Conservation (phyloP, 2,888 invertebrate genomes). For the Tetragonisca angustula region DNA sequence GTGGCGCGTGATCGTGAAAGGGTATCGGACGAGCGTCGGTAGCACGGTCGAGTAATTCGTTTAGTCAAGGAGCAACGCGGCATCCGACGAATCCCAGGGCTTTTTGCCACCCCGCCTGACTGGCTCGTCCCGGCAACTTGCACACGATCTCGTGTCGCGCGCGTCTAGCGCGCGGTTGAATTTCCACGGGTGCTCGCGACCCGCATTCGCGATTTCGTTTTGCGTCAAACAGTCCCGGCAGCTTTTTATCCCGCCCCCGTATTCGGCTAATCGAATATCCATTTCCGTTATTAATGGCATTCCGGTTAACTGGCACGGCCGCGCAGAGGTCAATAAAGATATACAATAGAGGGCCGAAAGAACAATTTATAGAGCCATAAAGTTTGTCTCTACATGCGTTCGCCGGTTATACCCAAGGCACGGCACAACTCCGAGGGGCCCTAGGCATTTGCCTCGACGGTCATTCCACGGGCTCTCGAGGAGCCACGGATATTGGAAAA, state of each 20-base stretch:
- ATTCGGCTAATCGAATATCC: slow-evolving; percentile 64
- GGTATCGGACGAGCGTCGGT: slow-evolving; percentile 4
- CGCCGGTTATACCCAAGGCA: slow-evolving; percentile 47
- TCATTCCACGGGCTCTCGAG: slow-evolving; percentile 61
- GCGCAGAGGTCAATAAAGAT: slow-evolving; percentile 52
- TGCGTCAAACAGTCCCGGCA: slow-evolving; percentile 11
- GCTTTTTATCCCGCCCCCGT: slow-evolving; percentile 11
- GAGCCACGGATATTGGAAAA: slow-evolving; percentile 67
- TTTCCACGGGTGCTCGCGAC: background rate
- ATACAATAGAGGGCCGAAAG: slow-evolving; percentile 69
- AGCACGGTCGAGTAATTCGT: slow-evolving; percentile 48
- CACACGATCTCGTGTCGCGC: background rate
- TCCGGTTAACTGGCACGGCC: slow-evolving; percentile 57
- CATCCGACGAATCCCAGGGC: slow-evolving; percentile 30
- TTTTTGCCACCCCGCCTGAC: slow-evolving; percentile 20
- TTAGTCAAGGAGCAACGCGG: slow-evolving; percentile 27
- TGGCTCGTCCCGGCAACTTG: background rate
- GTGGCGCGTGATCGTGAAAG: slow-evolving; percentile 21
- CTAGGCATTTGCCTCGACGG: slow-evolving; percentile 69
- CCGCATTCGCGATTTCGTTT: background rate
- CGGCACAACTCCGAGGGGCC: slow-evolving; percentile 51
- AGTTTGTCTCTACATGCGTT: slow-evolving; percentile 67
- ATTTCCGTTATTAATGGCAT: slow-evolving; percentile 69
- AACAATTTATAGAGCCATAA: slow-evolving; percentile 71
- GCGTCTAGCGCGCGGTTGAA: slow-evolving; percentile 26